Base-by-base conservation (phyloP, 2,888 invertebrate species). In the Mactromeris polynyma region DNA sequence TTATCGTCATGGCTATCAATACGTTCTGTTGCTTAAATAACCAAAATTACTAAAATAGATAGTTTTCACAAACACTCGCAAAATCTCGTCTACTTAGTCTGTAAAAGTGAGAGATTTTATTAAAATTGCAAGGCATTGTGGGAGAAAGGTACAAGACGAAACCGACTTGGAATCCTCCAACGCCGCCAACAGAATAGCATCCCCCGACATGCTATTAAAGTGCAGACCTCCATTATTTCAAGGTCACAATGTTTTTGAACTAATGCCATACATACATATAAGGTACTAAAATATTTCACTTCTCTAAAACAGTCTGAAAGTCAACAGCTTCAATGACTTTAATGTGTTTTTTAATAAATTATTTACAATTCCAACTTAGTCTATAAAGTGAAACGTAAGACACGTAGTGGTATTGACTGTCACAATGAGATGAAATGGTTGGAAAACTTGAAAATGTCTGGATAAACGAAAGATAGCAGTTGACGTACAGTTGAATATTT, bases 91-190 rank as follows among this genome's bases (percentile, higher is more conserved):
- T 19, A 36, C 73, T 33, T 36, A 33, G 73, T 73, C 73, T 73
- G 73, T 73, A 73, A 33, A 73, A 73, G 73, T 73, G 73, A 73
- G 73, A 73, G 19, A 33, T 73, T 73, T 73, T 73, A 73, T 73
- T 73, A 73, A 73, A 73, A 73, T 73, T 73, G 73, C 36, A 73
- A 36, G 73, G 26, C 2, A 73, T 33, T 73, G 36, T 19, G 19
- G 73, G 14, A 73, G 73, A 33, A 17, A 33, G 14, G 17, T 73
- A 19, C 73, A 73, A 26, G 73, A 73, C 19, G 73, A 11, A 26
- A 2, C 36, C 36, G 33, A 36, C 73, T 36, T 9, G 36, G 73
- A 73, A 73, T 19, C 73, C 58, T 33, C 73, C 73, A 11, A 33
- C 73, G 36, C 73, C 33, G 73, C 73, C 73, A 73, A 73, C 73